These are phyloP conservation scores for Cotesia chilonis DNA, from an alignment of 1,140 invertebrate species.

Conservation along the genomic window DNA sequence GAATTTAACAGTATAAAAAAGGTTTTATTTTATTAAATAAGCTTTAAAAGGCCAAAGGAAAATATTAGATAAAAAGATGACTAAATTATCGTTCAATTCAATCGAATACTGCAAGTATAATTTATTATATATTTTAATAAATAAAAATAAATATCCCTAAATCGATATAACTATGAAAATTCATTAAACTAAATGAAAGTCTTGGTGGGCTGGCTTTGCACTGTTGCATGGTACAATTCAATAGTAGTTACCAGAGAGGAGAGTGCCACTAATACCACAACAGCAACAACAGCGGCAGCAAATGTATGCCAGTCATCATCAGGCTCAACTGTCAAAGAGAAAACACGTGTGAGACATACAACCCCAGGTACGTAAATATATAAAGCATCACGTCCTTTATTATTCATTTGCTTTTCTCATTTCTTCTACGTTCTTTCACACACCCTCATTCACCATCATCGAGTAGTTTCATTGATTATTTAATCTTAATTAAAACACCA, in stretches of 20 bases:
- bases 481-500: too few species aligned
- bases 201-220: conserved; percentile 66
- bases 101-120: not conserved
- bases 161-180: conserved; percentile 9
- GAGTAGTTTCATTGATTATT: not conserved
- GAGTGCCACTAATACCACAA: conserved; percentile 49
- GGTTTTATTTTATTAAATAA: not conserved
- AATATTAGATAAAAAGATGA: too few species aligned
- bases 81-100: not conserved
- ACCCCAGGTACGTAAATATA: conserved; percentile 61
- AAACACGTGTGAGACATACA: conserved; percentile 60
- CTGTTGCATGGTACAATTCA: conserved; percentile 67
- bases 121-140: not conserved
- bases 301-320: conserved; percentile 51
- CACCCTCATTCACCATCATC: not conserved
- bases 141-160: conserved; percentile 2
- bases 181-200: conserved; percentile 56
- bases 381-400: conserved; percentile 11
- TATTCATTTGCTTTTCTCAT: conserved; percentile 10
- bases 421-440: conserved; percentile 4
- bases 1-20: conserved; percentile 3
- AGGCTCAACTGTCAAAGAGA: conserved; percentile 58
- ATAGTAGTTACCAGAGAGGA: conserved; percentile 65
- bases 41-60: too few species aligned
- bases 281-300: conserved; percentile 45